Conservation (phyloP, 2,888 invertebrate genomes). For the Cantharis rufa region DNA sequence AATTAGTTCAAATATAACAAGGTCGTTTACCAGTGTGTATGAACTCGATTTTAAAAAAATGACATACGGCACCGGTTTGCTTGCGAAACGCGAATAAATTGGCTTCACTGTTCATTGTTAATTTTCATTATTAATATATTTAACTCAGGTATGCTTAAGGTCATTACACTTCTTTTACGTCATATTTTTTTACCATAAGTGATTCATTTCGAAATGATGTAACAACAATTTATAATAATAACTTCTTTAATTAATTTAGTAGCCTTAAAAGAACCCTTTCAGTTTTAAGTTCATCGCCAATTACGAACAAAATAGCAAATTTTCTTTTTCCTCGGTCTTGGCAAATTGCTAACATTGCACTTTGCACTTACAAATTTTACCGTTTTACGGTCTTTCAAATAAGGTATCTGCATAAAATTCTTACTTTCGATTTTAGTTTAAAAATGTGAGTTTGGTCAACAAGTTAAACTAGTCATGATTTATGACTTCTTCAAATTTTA, state of each 20-base stretch:
- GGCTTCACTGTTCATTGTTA: constrained; percentile 14
- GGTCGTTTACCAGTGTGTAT: constrained; percentile 18
- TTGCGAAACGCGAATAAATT: constrained; percentile 18
- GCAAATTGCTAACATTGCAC: neutral
- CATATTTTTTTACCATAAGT: constrained; percentile 13
- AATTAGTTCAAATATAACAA: constrained; percentile 21
- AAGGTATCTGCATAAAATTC: neutral
- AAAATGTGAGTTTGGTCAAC: neutral
- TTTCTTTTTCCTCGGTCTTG: neutral
- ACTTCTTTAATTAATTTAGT: neutral
- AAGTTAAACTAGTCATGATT: neutral
- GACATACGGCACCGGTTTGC: constrained; percentile 12
- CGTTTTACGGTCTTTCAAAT: neutral
- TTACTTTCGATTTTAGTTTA: neutral
- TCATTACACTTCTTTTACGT: constrained; percentile 21
- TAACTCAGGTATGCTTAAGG: constrained; percentile 21
- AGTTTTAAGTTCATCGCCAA: neutral
- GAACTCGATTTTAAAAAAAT: constrained; percentile 13
- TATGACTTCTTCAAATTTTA: neutral
- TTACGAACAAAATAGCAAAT: neutral
- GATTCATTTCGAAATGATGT: constrained; percentile 19
- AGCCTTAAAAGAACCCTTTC: neutral
- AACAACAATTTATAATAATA: constrained; percentile 11
- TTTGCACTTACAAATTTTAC: neutral
- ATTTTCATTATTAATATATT: constrained; percentile 24